Base-by-base conservation (phyloP, 2,113 vertebrate species). In the Dolichallabes microphthalmus region DNA sequence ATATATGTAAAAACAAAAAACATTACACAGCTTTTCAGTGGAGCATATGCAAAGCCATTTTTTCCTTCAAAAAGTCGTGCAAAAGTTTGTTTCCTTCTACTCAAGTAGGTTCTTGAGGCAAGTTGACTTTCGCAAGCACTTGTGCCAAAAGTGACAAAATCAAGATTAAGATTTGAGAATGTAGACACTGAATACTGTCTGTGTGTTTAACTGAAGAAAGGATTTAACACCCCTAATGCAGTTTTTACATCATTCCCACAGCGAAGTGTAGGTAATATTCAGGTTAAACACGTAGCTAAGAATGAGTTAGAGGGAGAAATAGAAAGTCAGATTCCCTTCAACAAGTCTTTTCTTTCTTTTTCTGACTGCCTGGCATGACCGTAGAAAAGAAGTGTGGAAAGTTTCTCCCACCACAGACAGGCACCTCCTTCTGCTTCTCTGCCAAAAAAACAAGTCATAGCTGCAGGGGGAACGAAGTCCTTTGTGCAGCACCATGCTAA, bases 401-500 rank as follows among this genome's bases (percentile, higher is more conserved):
- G 75, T 91, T 91, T 76, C 75, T 50, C 85, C 82, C 92, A 92
- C 93, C 93, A 80, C 92, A 92, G 92, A 91, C 89, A 92, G 86
- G 89, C 86, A 82, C 89, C 91, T 91, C 89, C 90, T 91, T 88
- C 89, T 90, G 86, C 89, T 91, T 55, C 80, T 83, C 89, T 74
- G 87, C 91, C 90, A 89, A 89, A 82, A 87, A 82, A 89, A 75
- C 92, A 90, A 91, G 75, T 82, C 76, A 13, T 77, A 60, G 76
- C 86, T 93, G 94, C 93, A 96, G 94, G 88, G 89, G 92, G 89
- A 90, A 50, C 66, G 93, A 93, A 94, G 94, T 94, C 90, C 92
- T 95, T 93, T 92, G 93, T 95, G 91, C 94, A 94, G 90, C 91
- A 93, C 94, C 94, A 93, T 93, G 92, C 93, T 97, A 95, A 98